Evolutionary conservation across 2,888 invertebrate species (phyloP), one percentile per base, ranked within the genome.

Genomic region (Drosophila koepferae): DNA sequence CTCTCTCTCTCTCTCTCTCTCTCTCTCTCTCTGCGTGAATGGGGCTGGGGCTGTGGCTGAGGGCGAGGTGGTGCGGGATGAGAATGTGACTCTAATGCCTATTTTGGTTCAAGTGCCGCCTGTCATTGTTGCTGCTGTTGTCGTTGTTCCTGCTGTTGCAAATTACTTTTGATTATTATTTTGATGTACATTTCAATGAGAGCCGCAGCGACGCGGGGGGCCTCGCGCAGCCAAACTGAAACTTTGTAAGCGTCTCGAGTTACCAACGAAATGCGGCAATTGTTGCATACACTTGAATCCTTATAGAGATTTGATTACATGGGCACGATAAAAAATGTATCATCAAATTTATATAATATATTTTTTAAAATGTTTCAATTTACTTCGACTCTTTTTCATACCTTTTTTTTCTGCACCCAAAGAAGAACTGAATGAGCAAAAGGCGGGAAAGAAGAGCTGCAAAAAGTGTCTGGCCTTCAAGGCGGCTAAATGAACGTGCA

Each of bases 131-230:
- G 51, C 14, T 46, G 51, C 14, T 20, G 36, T 54, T 54, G 38
- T 54, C 38, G 9, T 38, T n/a, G 54, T n/a, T 67, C 68, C 49
- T 63, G 67, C 61, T 80, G 74, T 67, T 76, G 83, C 72, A 80
- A 86, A 86, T 86, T 88, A 86, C 82, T 75, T 82, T 86, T 88
- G 86, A 86, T 88, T 88, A 82, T 82, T 84, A 88, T 86, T 88
- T 86, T 83, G 86, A 86, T 86, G 86, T 77, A 77, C 81, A 80
- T 86, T 82, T 82, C 71, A 48, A 31, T 48, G 28, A 23, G 48
- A 28, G 28, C 16, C 28, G 12, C 46, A 16, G 46, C 58, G 46
- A 36, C 34, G 34, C 34, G 59, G 59, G 59, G 46, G 46, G 23
- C 46, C 46, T 41, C 31, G 28, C 20, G 34, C 40, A 20, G 28